Base-by-base conservation (phyloP, 1,140 invertebrate species). In the Megathymus violae region DNA sequence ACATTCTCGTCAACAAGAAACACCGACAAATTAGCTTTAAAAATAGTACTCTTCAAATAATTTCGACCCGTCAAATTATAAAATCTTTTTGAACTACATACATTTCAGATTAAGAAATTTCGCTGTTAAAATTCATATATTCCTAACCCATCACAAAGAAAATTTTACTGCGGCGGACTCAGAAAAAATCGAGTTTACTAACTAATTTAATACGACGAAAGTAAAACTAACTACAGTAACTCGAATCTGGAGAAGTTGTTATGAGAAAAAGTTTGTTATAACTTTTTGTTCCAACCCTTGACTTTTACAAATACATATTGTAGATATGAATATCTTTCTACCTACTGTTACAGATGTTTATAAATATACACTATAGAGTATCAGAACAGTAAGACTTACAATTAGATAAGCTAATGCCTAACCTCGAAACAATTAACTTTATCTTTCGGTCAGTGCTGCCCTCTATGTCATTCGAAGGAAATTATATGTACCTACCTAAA, bases 51-150 rank as follows among this genome's bases (percentile, higher is more conserved):
- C 5, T 31, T 31, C 7, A 31, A 4, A 31, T 4, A 31, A 1
- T 31, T 9, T 6, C 4, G 7, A 31, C 3, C 3, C 4, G 7
- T 1, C 1, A 6, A 9, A 31, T 31, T 31, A 31, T 31, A 3
- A 31, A 1, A 1, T 31, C 27, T 31, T 31, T 7, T 9, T 4
- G 1, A 31, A 31, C 19, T 22, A 22, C 2, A 31, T 31, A 6
- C 27, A 31, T 4, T 31, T 7, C 3, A 31, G 27, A 31, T 31
- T 31, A 31, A 31, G 27, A 19, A n/a, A 44, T 47, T 47, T 47
- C 10, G 22, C 44, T 52, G 27, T 54, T n/a, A 54, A 54, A 25
- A 54, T 54, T 54, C 51, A 54, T 54, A 27, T 54, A 54, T 54
- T 54, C 51, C 41, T 54, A 27, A 25, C 5, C 22, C 19, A 47